phyloP scores from a whole-genome alignment of 2,797 vertebrate genomes.

The Octomys mimax region DNA sequence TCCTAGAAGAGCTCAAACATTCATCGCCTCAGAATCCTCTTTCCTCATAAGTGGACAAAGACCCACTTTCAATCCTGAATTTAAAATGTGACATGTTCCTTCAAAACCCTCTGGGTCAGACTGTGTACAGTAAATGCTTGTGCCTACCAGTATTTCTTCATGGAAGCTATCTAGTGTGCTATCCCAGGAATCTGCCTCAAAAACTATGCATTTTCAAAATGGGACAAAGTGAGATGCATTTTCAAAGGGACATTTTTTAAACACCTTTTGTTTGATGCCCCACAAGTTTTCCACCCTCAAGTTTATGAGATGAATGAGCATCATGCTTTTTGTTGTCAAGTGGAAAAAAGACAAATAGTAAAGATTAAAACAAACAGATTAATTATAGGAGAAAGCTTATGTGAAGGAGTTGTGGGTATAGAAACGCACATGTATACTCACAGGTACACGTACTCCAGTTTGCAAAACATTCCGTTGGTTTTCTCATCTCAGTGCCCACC shows the following conservation, averaged over 20 bases:
- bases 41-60: slow-evolving; percentile 43
- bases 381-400: not conserved
- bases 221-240: no score
- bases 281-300: not conserved
- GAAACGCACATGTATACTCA: not conserved
- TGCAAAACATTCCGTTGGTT: not conserved
- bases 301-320: not conserved
- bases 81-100: not conserved
- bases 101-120: not conserved
- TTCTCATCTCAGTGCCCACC: not conserved
- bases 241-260: not conserved
- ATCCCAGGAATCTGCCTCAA: not conserved
- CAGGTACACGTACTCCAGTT: not conserved
- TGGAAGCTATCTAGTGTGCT: not conserved
- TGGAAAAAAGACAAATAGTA: not conserved
- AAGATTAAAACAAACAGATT: not conserved
- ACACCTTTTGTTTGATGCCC: not conserved
- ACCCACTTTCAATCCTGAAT: not conserved
- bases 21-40: not conserved
- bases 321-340: slow-evolving; percentile 19
- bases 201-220: slow-evolving; percentile 26
- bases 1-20: not conserved
- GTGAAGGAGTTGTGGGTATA: not conserved
- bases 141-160: not conserved
- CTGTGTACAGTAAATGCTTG: not conserved